Evolutionary conservation across 2,888 invertebrate genomes (phyloP).

Genomic region (Biston stratarius): DNA sequence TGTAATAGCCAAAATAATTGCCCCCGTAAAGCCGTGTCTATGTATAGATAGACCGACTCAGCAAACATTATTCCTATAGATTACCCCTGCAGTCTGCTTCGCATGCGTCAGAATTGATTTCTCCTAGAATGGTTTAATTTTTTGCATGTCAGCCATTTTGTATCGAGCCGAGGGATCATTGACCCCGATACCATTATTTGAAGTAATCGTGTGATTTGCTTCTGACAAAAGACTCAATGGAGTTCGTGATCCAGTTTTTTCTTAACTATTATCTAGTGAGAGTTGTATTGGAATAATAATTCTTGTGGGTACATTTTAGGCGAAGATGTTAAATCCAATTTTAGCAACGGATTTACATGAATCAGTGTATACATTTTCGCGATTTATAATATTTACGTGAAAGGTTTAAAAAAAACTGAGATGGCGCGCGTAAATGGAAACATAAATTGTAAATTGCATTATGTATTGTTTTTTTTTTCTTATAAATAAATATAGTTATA

Average conservation of each 20-base stretch:
- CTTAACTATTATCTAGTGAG: constrained; percentile 9
- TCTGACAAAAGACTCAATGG: constrained; percentile 37
- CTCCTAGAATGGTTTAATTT: constrained; percentile 29
- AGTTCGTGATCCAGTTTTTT: constrained; percentile 40
- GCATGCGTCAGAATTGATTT: constrained; percentile 37
- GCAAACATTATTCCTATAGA: background rate
- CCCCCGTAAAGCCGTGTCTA: too few relatives aligned
- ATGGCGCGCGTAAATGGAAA: too few relatives aligned
- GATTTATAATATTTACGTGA: too few relatives aligned
- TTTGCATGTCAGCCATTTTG: constrained; percentile 38
- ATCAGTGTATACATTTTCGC: too few relatives aligned
- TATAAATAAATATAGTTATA: too few relatives aligned
- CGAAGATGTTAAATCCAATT: background rate
- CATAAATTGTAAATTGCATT: too few relatives aligned
- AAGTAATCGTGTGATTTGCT: constrained; percentile 42
- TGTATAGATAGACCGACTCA: too few relatives aligned
- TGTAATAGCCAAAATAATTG: too few relatives aligned
- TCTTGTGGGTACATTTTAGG: background rate
- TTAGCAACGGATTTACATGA: background rate
- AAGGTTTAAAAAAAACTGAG: too few relatives aligned
- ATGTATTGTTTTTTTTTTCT: too few relatives aligned
- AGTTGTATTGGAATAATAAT: constrained; percentile 7
- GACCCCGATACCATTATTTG: constrained; percentile 37
- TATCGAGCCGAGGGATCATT: constrained; percentile 41
- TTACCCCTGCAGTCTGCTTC: constrained; percentile 8